These are phyloP conservation scores for Brachynemurus nebulosus DNA, from an alignment of 2,888 invertebrate species.

Conservation along the genomic window DNA sequence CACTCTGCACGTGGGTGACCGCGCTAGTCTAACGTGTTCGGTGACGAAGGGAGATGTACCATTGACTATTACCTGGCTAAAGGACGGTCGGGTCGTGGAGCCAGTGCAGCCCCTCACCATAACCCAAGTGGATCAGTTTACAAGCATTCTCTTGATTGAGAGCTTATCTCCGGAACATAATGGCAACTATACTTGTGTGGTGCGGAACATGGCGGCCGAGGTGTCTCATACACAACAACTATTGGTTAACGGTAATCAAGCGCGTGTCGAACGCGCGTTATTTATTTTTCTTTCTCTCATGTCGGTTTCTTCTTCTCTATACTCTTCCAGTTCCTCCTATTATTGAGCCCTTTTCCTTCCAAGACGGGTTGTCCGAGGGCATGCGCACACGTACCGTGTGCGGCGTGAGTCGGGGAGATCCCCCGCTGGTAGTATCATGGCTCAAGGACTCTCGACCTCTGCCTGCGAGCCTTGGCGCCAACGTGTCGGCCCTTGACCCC, in stretches of 20 bases:
- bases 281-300: slow-evolving; percentile 42
- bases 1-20: slow-evolving; percentile 56
- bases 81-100: slow-evolving; percentile 53
- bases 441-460: slow-evolving; percentile 64
- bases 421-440: slow-evolving; percentile 67
- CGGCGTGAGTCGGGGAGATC: slow-evolving; percentile 67
- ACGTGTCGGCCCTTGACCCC: slow-evolving; percentile 57
- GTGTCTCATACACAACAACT: slow-evolving; percentile 59
- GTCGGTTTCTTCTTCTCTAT: slow-evolving; percentile 40
- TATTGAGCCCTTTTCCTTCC: slow-evolving; percentile 74
- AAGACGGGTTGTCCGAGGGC: slow-evolving; percentile 69
- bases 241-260: slow-evolving; percentile 62
- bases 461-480: slow-evolving; percentile 49
- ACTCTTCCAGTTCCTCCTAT: slow-evolving; percentile 62
- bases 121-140: slow-evolving; percentile 61
- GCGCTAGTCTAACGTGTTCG: slow-evolving; percentile 59
- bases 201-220: slow-evolving; percentile 56
- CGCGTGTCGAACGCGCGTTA: slow-evolving; percentile 31
- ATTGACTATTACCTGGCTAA: slow-evolving; percentile 60
- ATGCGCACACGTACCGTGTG: slow-evolving; percentile 70
- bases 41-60: slow-evolving; percentile 65
- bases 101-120: slow-evolving; percentile 41
- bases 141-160: slow-evolving; percentile 64
- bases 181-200: slow-evolving; percentile 64
- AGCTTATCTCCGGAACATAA: slow-evolving; percentile 61